Percentiles rank a stretch among this genome's conserved stretches.
Evolutionary conservation across 2,888 invertebrate genomes (phyloP).

Genomic region (Trachelus tabidus): DNA sequence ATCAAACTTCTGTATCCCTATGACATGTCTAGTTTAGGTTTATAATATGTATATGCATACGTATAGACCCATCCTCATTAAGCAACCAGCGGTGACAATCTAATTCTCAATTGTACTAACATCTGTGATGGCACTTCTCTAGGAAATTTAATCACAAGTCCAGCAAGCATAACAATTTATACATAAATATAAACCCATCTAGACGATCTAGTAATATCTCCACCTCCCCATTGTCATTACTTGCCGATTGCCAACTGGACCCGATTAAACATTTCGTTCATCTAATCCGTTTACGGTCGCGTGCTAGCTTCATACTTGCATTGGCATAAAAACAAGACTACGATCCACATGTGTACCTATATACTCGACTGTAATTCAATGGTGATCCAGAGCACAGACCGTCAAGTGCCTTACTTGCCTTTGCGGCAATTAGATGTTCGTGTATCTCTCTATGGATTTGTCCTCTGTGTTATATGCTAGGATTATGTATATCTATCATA

Average conservation of each 20-base stretch:
- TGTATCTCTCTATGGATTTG: neutral
- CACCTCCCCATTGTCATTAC: constrained; percentile 33
- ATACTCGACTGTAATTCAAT: neutral
- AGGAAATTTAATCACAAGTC: neutral
- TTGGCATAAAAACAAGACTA: constrained; percentile 9
- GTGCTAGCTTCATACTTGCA: constrained; percentile 25
- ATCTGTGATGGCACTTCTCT: neutral
- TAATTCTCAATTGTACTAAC: neutral
- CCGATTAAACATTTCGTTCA: constrained; percentile 45
- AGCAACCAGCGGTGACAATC: neutral
- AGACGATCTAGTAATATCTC: neutral
- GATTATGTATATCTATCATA: no score
- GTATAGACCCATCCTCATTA: neutral
- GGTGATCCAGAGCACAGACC: neutral
- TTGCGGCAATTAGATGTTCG: neutral
- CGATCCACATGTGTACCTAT: neutral
- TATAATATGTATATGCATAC: neutral
- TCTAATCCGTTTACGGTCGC: constrained; percentile 38
- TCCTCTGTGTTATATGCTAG: neutral
- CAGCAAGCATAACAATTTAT: neutral
- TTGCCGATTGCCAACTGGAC: constrained; percentile 37
- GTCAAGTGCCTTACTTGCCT: neutral
- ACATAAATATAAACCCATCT: neutral
- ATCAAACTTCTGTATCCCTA: neutral
- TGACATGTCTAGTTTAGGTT: neutral